Percentiles rank a stretch among this genome's conserved stretches.
These are phyloP conservation scores for Xiphophorus birchmanni DNA, from an alignment of 2,797 vertebrate species.

Conservation along the genomic window DNA sequence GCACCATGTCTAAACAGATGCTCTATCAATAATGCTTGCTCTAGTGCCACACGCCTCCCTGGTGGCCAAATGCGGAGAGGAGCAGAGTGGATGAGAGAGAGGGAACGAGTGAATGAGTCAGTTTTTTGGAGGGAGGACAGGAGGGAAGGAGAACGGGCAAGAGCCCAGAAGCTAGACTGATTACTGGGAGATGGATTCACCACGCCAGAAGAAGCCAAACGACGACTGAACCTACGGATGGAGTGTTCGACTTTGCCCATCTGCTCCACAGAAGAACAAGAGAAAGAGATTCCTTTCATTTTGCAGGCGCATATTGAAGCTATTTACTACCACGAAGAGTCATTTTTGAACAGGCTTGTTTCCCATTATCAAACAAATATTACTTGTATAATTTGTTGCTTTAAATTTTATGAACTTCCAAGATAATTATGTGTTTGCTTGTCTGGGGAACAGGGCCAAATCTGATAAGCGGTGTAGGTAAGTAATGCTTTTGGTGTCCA, in stretches of 20 bases:
- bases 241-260: slow-evolving; percentile 70
- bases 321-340: slow-evolving; percentile 6
- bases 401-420: neutral
- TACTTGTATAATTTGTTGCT: neutral
- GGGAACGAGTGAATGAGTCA: slow-evolving; percentile 62
- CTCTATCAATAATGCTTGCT: slow-evolving; percentile 79
- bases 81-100: slow-evolving; percentile 58
- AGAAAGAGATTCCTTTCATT: slow-evolving; percentile 28
- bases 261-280: slow-evolving; percentile 53
- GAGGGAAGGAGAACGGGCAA: slow-evolving; percentile 62
- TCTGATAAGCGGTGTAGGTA: neutral
- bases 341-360: slow-evolving; percentile 4
- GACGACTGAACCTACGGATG: slow-evolving; percentile 70
- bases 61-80: slow-evolving; percentile 72
- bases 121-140: slow-evolving; percentile 63
- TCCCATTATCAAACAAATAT: neutral
- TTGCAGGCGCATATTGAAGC: slow-evolving; percentile 16
- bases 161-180: slow-evolving; percentile 63
- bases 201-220: slow-evolving; percentile 68
- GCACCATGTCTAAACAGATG: slow-evolving; percentile 78
- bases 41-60: slow-evolving; percentile 75
- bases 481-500: neutral
- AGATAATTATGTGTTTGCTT: neutral
- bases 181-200: slow-evolving; percentile 66
- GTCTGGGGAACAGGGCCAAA: neutral